A percentile compares a stretch with the other conserved stretches of the same genome.
phyloP scores from a whole-genome alignment of 2,888 invertebrate genomes.

The Girardia tigrina region DNA sequence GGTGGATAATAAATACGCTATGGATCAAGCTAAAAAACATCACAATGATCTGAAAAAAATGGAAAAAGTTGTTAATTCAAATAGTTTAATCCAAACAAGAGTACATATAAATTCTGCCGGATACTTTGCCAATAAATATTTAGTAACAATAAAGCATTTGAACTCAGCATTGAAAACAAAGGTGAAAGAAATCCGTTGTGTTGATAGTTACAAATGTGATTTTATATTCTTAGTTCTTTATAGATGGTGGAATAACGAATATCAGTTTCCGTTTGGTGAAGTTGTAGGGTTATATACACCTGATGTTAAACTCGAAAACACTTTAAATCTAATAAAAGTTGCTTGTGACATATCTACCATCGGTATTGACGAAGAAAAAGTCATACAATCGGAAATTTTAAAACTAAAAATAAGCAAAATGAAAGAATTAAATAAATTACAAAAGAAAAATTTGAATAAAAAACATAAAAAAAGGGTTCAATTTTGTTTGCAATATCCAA shows the following conservation, averaged over 20 bases:
- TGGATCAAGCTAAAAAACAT: background rate
- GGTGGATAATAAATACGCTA: background rate
- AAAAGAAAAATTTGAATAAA: too few relatives aligned
- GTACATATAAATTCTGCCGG: background rate
- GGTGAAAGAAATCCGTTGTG: background rate
- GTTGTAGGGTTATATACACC: background rate
- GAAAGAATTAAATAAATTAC: background rate
- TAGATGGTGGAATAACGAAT: background rate
- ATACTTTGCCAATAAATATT: background rate
- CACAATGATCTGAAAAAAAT: background rate
- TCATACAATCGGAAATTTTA: background rate
- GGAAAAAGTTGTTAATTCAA: background rate
- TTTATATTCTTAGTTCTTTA: background rate
- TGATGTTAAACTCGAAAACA: background rate
- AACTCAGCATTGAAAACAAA: background rate
- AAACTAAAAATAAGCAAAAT: background rate
- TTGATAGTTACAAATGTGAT: background rate
- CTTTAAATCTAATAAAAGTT: slow-evolving; percentile 11
- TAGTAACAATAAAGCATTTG: background rate
- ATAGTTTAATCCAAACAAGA: background rate
- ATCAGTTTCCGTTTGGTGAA: background rate
- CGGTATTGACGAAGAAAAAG: background rate
- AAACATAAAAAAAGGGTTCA: too few relatives aligned
- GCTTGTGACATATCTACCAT: background rate
- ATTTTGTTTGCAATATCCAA: too few relatives aligned